Conservation (phyloP, 2,113 vertebrate genomes). For the Indri indri region DNA sequence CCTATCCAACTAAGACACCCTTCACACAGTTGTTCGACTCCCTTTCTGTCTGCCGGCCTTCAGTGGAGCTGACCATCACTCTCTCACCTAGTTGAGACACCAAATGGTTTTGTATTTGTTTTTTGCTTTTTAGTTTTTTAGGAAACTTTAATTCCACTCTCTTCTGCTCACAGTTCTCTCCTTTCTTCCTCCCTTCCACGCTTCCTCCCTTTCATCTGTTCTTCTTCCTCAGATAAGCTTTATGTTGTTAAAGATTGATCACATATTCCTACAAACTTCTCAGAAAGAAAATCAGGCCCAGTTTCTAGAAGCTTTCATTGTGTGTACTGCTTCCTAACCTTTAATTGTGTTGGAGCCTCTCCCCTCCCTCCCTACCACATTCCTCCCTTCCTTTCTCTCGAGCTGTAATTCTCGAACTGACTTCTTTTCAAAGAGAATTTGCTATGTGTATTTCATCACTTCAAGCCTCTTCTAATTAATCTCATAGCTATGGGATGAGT, state of each 20-base stretch:
- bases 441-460: background rate
- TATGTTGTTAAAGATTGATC: background rate
- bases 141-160: background rate
- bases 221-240: background rate
- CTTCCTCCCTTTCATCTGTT: too few species aligned
- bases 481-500: background rate
- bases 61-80: background rate
- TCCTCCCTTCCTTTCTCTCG: background rate
- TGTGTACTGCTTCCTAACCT: background rate
- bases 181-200: too few species aligned
- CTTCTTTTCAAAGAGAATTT: conserved; percentile 25
- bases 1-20: background rate
- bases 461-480: conserved; percentile 39
- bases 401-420: background rate
- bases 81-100: background rate
- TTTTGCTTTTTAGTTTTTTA: background rate
- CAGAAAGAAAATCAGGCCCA: background rate
- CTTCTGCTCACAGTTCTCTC: background rate
- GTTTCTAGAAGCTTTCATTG: background rate
- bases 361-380: background rate
- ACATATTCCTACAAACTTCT: background rate
- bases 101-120: background rate
- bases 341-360: background rate
- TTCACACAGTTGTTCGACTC: background rate
- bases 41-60: background rate